Evolutionary conservation across 2,113 vertebrate species (phyloP), one percentile per base, ranked within the genome.

Genomic region (Phalacrocorax brasilianus): DNA sequence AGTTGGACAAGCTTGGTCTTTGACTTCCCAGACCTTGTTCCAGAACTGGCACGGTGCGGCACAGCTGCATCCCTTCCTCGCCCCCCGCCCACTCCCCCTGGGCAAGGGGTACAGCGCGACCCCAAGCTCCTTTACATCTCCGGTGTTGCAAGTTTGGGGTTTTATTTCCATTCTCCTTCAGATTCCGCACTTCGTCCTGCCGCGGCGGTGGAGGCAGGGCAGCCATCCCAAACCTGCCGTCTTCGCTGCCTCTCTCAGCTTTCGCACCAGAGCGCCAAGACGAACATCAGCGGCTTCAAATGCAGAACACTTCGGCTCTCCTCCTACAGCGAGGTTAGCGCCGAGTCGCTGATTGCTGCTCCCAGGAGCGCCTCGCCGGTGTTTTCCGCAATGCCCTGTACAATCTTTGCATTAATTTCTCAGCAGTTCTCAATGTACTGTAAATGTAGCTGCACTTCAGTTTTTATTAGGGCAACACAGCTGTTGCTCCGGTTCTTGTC

Each of bases 201-300:
- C 23, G 68, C 6, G 0, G 16, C 3, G 4, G 45, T 2, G 5
- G 62, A 12, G 24, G 8, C 44, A 63, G 42, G 38, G 53, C 32
- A 38, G 28, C 1, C 2, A 74, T 47, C 45, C 40, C 73, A 40
- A 65, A 38, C 11, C 42, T 5, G 0, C 38, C 9, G 2, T 13
- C 8, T 0, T 5, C 50, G 42, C 52, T 26, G 55, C 45, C 19
- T 35, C 27, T 44, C 70, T 52, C 44, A 24, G 26, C n/a, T 47
- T 33, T 63, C 19, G 3, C 55, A 30, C 5, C 1, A 0, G 12
- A 45, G 32, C 2, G 0, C 24, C 0, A 1, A 66, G 58, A 28
- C 2, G 2, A 83, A 40, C 74, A 10, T 9, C 3, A n/a, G 9
- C 2, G 1, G 22, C n/a, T 80, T 70, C 65, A 55, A 32, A 45